Evolutionary conservation across 2,113 vertebrate species (phyloP), one percentile per base, ranked within the genome.

Genomic region (Vidua macroura): DNA sequence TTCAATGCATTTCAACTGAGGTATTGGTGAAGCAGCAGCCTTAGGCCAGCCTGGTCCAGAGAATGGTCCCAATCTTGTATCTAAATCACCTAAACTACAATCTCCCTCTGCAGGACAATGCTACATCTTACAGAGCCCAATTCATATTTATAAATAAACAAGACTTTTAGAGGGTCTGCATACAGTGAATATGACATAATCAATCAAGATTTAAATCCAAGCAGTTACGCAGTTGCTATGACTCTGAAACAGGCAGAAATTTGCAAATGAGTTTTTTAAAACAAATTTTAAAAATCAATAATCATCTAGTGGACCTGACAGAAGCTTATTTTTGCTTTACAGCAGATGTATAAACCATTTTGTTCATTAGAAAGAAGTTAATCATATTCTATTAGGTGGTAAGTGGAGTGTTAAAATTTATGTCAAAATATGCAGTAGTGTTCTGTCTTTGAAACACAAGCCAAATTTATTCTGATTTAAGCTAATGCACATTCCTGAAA

Each of bases 391-490:
- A 91, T 91, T 82, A 68, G 60, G 73, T 75, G 39, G 66, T 84
- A 90, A 94, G 59, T 67, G 62, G 60, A 58, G 81, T 73, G 51
- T 86, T 91, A 78, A 83, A 94, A 93, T 90, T 94, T 39, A 93
- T 59, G 48, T 67, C 52, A 92, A 84, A 83, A 93, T n/a, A 72
- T 7, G 16, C 62, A 35, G 27, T 59, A 37, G 28, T 2, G 1
- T 73, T 87, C 41, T 51, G 5, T 76, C 58, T 88, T 83, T 90
- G 55, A 88, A 81, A 77, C 41, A 46, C 7, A 53, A 80, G 80
- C 15, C 39, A 77, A 25, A 74, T 86, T 94, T 93, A 69, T 46
- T 84, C 81, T 86, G 59, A 77, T 83, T 92, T 86, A 79, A 88
- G 35, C 6, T 93, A 88, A 63, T 83, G 35, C 21, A 68, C 28